Conservation (phyloP, 1,140 invertebrate species). For the Calliopsis andreniformis region DNA sequence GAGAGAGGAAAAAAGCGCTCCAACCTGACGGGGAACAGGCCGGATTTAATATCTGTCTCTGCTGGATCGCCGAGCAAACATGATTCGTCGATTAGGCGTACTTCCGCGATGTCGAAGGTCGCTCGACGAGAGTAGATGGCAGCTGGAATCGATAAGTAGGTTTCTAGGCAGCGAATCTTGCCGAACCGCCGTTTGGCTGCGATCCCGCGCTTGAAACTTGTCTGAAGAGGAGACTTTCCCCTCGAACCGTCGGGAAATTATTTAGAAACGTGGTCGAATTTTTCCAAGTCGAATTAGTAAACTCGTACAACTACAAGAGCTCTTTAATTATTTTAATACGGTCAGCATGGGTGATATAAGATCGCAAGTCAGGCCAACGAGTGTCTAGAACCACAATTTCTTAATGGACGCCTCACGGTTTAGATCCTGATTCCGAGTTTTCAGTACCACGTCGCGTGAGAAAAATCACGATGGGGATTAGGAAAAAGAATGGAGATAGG, state of each 20-base stretch:
- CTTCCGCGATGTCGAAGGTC: constrained; percentile 49
- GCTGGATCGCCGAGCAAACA: constrained; percentile 29
- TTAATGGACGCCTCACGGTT: too few species aligned
- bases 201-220: constrained; percentile 5
- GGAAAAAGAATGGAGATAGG: too few species aligned
- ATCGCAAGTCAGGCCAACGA: too few species aligned
- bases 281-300: too few species aligned
- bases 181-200: constrained; percentile 43
- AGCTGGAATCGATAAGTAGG: constrained; percentile 51
- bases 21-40: neutral
- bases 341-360: too few species aligned
- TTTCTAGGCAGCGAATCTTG: constrained; percentile 62
- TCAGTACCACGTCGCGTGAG: too few species aligned
- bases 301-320: too few species aligned
- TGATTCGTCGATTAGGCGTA: constrained; percentile 37
- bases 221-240: constrained; percentile 6
- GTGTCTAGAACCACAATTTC: too few species aligned
- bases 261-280: neutral
- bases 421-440: too few species aligned
- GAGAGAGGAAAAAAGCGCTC: constrained; percentile 27
- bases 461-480: too few species aligned
- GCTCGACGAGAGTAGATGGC: constrained; percentile 7
- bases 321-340: too few species aligned
- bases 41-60: constrained; percentile 36
- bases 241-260: neutral